Evolutionary conservation across 2,113 vertebrate genomes (phyloP).

Genomic region (Geococcyx californianus): DNA sequence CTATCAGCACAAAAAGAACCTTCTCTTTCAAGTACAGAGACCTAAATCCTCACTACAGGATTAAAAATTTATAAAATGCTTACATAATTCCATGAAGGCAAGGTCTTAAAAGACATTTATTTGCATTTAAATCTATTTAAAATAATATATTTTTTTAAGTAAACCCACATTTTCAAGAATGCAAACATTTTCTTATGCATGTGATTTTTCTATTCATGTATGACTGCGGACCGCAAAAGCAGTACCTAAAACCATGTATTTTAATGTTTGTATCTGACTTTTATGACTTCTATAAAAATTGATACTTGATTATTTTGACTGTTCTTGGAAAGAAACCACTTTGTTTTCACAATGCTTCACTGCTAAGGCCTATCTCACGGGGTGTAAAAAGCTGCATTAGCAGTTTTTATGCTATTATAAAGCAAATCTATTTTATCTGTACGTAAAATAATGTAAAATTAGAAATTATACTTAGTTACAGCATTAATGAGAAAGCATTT

Average conservation of each 20-base stretch:
- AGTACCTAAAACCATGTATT: neutral
- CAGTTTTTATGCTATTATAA: neutral
- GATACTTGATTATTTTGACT: neutral
- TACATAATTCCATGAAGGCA: neutral
- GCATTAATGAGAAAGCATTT: neutral
- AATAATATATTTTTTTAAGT: neutral
- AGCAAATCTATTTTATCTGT: neutral
- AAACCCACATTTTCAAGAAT: neutral
- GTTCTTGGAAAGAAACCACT: neutral
- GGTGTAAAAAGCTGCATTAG: neutral
- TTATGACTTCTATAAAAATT: neutral
- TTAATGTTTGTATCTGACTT: neutral
- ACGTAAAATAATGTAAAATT: neutral
- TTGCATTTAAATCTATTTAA: neutral
- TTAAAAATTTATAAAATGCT: neutral
- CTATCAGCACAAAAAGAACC: neutral
- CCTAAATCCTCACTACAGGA: neutral
- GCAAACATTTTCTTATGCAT: neutral
- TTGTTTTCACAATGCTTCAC: neutral
- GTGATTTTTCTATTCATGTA: neutral
- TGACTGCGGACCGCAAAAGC: neutral
- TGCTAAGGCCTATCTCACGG: neutral
- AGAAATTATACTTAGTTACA: neutral
- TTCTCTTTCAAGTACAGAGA: neutral
- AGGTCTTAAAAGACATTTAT: neutral